Evolutionary conservation across 2,113 vertebrate genomes (phyloP).

Genomic region (Canis aureus): DNA sequence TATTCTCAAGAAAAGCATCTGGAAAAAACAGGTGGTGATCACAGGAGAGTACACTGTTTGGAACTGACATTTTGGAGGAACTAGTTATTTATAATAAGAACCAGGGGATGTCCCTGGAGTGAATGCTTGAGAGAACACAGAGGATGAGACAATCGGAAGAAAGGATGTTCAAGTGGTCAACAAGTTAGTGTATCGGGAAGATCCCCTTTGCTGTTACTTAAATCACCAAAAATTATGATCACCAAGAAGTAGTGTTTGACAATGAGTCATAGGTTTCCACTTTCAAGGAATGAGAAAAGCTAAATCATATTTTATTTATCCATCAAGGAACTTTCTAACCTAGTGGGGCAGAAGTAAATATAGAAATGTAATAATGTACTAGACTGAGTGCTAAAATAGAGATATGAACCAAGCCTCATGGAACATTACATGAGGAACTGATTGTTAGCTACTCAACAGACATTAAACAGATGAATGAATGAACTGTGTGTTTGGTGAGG

Average conservation of each 20-base stretch:
- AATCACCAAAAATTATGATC: constrained; percentile 12
- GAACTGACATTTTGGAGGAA: background rate
- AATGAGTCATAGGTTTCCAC: background rate
- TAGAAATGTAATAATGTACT: background rate
- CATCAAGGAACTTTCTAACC: background rate
- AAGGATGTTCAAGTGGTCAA: background rate
- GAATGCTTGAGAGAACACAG: background rate
- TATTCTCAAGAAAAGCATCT: background rate
- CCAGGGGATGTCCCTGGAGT: background rate
- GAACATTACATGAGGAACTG: background rate
- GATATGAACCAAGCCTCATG: background rate
- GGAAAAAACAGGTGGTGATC: background rate
- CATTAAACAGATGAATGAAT: background rate
- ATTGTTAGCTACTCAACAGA: background rate
- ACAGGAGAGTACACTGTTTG: background rate
- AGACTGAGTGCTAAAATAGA: background rate
- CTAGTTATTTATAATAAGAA: background rate
- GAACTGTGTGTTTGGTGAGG: background rate
- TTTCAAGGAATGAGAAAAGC: background rate
- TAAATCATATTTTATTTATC: background rate
- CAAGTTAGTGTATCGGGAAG: background rate
- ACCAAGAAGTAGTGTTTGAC: background rate
- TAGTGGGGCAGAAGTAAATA: background rate
- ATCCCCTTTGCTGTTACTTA: background rate
- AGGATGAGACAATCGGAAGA: background rate